Evolutionary conservation across 2,797 vertebrate species (phyloP), one percentile per base, ranked within the genome.

Genomic region (Synanceia verrucosa): DNA sequence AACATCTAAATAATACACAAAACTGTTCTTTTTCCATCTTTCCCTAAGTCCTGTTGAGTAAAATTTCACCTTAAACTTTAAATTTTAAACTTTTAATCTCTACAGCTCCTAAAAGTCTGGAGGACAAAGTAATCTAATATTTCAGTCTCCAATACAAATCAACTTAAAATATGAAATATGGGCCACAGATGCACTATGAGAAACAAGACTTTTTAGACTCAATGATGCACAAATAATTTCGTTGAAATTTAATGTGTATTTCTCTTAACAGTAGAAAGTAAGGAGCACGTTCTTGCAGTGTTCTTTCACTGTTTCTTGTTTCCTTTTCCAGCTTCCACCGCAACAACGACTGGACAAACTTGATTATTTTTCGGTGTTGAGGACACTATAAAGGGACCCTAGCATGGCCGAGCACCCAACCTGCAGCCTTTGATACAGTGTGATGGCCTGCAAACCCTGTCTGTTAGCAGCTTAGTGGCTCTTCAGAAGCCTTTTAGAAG

Each of bases 401-500:
- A 39, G 76, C 76, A 62, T 51, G 64, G 62, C 83, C 79, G 53
- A 76, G 64, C 73, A 70, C 12, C 73, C 61, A 11, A 41, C 62
- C 60, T 5, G 55, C 61, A 11, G 28, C 57, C 67, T 77, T 64
- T 85, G 78, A 78, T 71, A 31, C 52, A 34, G 48, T 31, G 58
- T 46, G 73, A 73, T 70, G 67, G 58, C 72, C 60, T 47, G 52
- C 82, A 65, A 79, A 65, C 73, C 81, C 73, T n/a, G 71, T 59
- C 87, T 82, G 86, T 83, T 78, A 74, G 87, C 80, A 76, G 87
- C 89, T 91, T 92, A 91, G 90, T 73, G 86, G 84, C 89, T 92
- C 89, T 94, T 93, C 89, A 91, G 91, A 89, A 80, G 89, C 93
- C 94, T 93, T 89, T 92, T 86, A 78, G 86, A 87, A 65, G 79